Percentiles rank a stretch among this genome's conserved stretches.
Conservation (phyloP, 1,140 invertebrate genomes). For the Popillia japonica region DNA sequence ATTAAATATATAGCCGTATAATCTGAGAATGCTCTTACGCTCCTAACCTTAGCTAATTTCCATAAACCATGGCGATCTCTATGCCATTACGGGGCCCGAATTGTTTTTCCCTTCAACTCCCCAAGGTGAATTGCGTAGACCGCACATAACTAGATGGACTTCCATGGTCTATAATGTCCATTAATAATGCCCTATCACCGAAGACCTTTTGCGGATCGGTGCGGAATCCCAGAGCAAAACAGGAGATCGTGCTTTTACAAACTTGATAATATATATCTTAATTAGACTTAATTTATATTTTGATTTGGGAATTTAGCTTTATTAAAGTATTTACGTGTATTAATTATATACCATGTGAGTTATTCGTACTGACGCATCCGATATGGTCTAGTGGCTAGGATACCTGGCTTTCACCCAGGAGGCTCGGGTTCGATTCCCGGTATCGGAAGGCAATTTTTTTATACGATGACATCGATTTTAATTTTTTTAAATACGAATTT, state of each 20-base stretch:
- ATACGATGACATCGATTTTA: no score
- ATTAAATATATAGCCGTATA: slow-evolving; percentile 30
- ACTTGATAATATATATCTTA: background rate
- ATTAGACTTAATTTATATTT: no score
- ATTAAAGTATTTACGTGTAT: no score
- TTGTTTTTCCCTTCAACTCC: background rate
- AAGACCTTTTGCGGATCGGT: background rate
- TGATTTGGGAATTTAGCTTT: no score
- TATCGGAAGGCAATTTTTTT: no score
- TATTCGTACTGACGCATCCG: no score
- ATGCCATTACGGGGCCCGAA: background rate
- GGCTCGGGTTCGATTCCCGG: slow-evolving; percentile 42
- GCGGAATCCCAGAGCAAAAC: background rate
- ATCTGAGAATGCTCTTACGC: background rate
- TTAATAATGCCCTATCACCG: background rate
- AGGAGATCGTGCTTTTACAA: background rate
- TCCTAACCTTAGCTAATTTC: background rate
- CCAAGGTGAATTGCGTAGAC: background rate
- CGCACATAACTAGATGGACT: background rate
- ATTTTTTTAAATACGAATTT: no score
- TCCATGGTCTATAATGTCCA: background rate
- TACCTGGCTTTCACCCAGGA: slow-evolving; percentile 42
- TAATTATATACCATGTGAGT: no score
- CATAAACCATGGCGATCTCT: background rate
- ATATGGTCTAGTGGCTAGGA: slow-evolving; percentile 42